Base-by-base conservation (phyloP, 2,888 invertebrate genomes). In the Epirrhoe alternata region DNA sequence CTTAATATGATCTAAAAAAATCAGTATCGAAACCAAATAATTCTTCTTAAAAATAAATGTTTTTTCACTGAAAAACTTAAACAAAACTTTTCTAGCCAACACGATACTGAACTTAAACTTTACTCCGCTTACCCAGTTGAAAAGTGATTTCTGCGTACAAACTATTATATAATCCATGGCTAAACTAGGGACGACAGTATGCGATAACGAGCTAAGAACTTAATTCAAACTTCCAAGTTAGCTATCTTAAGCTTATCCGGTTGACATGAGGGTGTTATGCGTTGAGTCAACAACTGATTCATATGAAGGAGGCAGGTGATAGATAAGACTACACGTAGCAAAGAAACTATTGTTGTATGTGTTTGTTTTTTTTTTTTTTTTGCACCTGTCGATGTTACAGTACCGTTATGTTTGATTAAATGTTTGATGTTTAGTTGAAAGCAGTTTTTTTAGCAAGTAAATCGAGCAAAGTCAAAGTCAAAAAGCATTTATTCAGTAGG, bases 191-290 rank as follows among this genome's bases (percentile, higher is more conserved):
- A 62, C 54, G 52, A 49, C 35, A 30, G 33, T 67, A 67, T 67
- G 38, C 62, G 59, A 63, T 60, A 67, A 63, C 51, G 60, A 55
- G 49, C 56, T 38, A 67, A 52, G 63, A 67, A 63, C 51, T 67
- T 52, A 63, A 67, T 60, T 58, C 62, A 42, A 66, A 66, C 31
- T 66, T 58, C 45, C 10, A 63, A 61, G n/a, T 52, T 47, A 49
- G 57, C 42, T 66, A 66, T 66, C 66, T 66, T 42, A 10, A 49
- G 58, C 58, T 58, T 42, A 42, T 66, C 61, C 61, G 66, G 52
- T 54, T 58, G 56, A 49, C 53, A 45, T 42, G 64, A 59, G 54
- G 58, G 54, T 64, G 42, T 59, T 59, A 64, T 54, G 64, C 53
- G 45, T 6, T 8, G 45, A 6, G 38, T 53, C 50, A 59, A 64